Conservation (phyloP, 2,888 invertebrate genomes). For the Agrochola macilenta region DNA sequence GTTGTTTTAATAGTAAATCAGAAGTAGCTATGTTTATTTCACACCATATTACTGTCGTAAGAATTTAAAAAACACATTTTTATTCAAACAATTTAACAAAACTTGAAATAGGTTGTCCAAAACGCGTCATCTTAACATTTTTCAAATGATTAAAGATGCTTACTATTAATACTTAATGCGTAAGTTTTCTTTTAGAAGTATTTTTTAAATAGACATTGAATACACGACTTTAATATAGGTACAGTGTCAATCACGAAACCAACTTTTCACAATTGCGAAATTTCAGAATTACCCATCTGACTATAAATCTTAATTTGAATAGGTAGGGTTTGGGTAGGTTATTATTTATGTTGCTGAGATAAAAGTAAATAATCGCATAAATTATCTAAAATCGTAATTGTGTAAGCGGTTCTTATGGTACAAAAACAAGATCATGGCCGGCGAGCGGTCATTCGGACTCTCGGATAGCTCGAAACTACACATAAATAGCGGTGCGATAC, state of each 20-base stretch:
- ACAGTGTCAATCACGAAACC: not conserved
- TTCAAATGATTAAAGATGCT: not conserved
- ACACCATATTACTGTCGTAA: not conserved
- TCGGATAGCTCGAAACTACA: constrained; percentile 62
- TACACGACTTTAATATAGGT: too few relatives aligned
- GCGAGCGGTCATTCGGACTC: constrained; percentile 75
- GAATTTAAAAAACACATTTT: too few relatives aligned
- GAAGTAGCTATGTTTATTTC: not conserved
- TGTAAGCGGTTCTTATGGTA: constrained; percentile 73
- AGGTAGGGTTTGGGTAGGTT: too few relatives aligned
- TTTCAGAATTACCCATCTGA: not conserved
- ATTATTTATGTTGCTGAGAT: not conserved
- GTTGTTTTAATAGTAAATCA: not conserved
- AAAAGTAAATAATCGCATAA: constrained; percentile 18
- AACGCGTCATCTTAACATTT: not conserved
- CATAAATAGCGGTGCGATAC: constrained; percentile 60
- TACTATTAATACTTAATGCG: not conserved
- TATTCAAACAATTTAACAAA: not conserved
- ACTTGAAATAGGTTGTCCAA: not conserved
- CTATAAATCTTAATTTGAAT: not conserved
- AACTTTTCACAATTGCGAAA: constrained; percentile 7
- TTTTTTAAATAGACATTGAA: not conserved
- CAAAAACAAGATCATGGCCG: constrained; percentile 80
- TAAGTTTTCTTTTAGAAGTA: too few relatives aligned
- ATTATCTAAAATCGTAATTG: constrained; percentile 67